A percentile compares a stretch with the other conserved stretches of the same genome.
Evolutionary conservation across 2,888 invertebrate genomes (phyloP).

Genomic region (Molanna angustata): DNA sequence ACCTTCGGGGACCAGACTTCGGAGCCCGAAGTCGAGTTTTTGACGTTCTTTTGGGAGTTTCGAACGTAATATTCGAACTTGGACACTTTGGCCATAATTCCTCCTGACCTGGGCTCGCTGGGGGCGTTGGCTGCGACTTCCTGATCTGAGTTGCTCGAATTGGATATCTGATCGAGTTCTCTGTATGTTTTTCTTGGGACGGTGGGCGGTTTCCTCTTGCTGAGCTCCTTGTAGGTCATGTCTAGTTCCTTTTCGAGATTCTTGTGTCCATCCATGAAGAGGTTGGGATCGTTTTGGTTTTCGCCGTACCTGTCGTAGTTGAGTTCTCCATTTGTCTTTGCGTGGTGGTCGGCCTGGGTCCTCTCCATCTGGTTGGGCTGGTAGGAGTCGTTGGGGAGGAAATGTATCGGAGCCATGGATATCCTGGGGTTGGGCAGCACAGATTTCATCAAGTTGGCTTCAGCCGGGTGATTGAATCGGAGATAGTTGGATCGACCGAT

Average conservation of each 20-base stretch:
- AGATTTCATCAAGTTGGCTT: constrained; percentile 83
- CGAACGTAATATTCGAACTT: constrained; percentile 77
- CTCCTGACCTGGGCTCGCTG: constrained; percentile 44
- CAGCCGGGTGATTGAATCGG: constrained; percentile 89
- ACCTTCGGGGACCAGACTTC: constrained; percentile 70
- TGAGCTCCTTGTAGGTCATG: constrained; percentile 49
- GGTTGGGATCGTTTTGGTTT: constrained; percentile 38
- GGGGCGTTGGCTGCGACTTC: constrained; percentile 10
- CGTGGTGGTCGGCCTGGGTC: constrained; percentile 13
- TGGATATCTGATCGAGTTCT: constrained; percentile 48
- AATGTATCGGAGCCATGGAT: constrained; percentile 76
- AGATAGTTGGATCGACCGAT: constrained; percentile 89
- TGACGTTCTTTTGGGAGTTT: constrained; percentile 55
- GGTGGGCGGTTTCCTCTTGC: constrained; percentile 63
- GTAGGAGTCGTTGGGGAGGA: constrained; percentile 46
- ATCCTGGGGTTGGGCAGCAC: constrained; percentile 73
- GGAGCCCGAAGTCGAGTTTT: constrained; percentile 31
- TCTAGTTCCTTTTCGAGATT: constrained; percentile 51
- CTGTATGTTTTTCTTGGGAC: constrained; percentile 59
- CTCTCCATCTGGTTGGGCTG: constrained; percentile 8
- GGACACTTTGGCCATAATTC: constrained; percentile 72
- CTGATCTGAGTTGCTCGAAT: constrained; percentile 51
- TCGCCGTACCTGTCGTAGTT: constrained; percentile 4
- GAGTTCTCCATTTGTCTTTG: constrained; percentile 1
- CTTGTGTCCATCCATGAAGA: constrained; percentile 45